These are phyloP conservation scores for Fregata magnificens DNA, from an alignment of 2,113 vertebrate genomes.

Conservation along the genomic window DNA sequence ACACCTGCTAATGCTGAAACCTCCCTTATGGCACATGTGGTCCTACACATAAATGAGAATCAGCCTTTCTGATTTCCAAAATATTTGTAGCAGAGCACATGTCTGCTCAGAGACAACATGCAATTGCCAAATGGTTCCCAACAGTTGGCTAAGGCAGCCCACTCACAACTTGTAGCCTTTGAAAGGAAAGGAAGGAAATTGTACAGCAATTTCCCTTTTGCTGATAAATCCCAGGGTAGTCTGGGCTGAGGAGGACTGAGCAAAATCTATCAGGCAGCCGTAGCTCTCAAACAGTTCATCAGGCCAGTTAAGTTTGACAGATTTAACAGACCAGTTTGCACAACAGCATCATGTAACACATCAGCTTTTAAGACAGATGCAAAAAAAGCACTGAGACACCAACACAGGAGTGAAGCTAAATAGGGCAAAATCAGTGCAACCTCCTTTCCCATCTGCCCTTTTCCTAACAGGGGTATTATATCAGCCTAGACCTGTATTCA, in stretches of 20 bases:
- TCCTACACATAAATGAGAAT: neutral
- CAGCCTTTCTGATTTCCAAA: neutral
- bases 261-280: neutral
- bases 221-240: neutral
- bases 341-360: neutral
- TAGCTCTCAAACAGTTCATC: neutral
- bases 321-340: neutral
- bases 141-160: neutral
- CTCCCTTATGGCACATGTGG: neutral
- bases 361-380: neutral
- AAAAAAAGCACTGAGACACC: neutral
- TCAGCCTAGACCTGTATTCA: neutral
- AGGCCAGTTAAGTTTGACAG: neutral
- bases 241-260: neutral
- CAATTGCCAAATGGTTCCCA: neutral
- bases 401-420: neutral
- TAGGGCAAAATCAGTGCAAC: neutral
- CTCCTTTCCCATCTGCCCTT: neutral
- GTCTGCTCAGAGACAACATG: neutral
- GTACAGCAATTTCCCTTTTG: neutral
- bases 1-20: neutral
- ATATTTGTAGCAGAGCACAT: neutral
- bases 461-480: neutral
- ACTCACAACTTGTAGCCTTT: neutral
- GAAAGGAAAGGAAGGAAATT: neutral